phyloP scores from a whole-genome alignment of 2,113 vertebrate genomes.

The Donacobius atricapilla region DNA sequence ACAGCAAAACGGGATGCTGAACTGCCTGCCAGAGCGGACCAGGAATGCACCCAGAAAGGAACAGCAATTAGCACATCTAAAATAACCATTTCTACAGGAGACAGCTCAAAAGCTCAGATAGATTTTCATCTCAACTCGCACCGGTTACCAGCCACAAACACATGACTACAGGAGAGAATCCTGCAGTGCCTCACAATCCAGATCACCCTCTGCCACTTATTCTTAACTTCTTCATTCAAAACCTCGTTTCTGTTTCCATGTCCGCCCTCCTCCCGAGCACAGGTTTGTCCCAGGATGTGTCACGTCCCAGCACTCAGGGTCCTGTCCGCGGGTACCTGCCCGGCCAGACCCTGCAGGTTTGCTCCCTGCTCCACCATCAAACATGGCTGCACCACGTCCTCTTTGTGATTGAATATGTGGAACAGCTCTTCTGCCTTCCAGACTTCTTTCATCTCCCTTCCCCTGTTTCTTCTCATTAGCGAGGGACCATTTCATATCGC shows the following conservation, averaged over 20 bases:
- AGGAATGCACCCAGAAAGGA: neutral
- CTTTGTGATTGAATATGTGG: neutral
- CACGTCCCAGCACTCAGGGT: neutral
- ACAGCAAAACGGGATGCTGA: neutral
- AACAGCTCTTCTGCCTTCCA: neutral
- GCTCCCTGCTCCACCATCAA: slow-evolving; percentile 13
- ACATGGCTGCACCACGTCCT: slow-evolving; percentile 29
- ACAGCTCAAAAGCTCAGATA: neutral
- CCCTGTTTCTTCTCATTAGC: neutral
- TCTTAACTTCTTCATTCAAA: neutral
- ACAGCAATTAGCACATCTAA: neutral
- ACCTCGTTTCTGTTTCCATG: neutral
- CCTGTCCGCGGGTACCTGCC: neutral
- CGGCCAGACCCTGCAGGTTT: neutral
- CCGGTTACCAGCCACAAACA: neutral
- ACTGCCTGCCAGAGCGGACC: neutral
- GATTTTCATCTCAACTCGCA: neutral
- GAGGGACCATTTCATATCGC: neutral
- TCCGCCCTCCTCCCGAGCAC: neutral
- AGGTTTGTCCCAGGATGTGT: neutral
- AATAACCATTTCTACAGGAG: neutral
- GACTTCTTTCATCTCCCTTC: neutral
- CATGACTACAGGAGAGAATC: neutral
- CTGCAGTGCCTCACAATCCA: neutral
- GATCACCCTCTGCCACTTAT: neutral